These are phyloP conservation scores for Phocides pigmalion DNA, from an alignment of 1,140 invertebrate genomes.

Conservation along the genomic window DNA sequence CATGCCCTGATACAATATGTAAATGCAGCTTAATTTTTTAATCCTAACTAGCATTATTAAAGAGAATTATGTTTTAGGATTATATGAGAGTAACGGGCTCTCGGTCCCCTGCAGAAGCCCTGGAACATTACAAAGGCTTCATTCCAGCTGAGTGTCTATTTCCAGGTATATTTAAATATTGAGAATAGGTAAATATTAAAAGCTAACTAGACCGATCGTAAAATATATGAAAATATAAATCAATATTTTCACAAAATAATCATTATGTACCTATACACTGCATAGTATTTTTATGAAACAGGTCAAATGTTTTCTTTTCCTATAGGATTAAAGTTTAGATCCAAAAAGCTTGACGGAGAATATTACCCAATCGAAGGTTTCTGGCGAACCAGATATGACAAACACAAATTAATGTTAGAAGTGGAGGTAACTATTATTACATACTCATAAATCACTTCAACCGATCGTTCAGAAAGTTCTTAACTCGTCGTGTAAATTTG, in stretches of 20 bases:
- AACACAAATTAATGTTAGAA: conserved; percentile 9
- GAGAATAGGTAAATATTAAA: not conserved
- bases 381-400: conserved; percentile 1
- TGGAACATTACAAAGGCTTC: not conserved
- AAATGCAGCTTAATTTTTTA: too few species aligned
- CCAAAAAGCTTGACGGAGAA: conserved; percentile 16
- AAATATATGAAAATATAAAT: too few species aligned
- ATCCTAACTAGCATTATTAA: not conserved
- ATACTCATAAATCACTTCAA: too few species aligned
- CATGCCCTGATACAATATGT: too few species aligned
- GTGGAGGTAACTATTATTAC: conserved; percentile 8
- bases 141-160: conserved; percentile 4
- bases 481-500: too few species aligned
- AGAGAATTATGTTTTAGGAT: conserved; percentile 1
- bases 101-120: conserved; percentile 12
- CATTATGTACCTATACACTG: too few species aligned
- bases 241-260: too few species aligned
- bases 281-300: not conserved
- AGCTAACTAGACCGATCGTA: too few species aligned
- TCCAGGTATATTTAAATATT: not conserved
- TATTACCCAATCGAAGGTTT: conserved; percentile 3
- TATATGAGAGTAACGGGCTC: conserved; percentile 8
- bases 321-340: conserved; percentile 15
- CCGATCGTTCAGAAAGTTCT: too few species aligned
- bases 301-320: not conserved